phyloP scores from a whole-genome alignment of 2,797 vertebrate genomes.

The Acanthiza pusilla region DNA sequence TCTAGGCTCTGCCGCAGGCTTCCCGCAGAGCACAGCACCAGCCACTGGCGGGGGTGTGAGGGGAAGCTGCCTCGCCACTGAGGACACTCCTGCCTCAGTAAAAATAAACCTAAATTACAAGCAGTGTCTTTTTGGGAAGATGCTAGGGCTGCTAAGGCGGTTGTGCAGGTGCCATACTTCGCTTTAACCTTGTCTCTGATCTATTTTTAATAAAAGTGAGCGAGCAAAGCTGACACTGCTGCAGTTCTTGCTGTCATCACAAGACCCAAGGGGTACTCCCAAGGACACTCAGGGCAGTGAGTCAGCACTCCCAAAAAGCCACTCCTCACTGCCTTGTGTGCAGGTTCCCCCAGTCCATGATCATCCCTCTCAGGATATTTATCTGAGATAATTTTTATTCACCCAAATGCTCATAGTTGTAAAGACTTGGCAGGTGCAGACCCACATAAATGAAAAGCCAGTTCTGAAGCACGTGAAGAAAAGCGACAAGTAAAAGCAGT shows the following conservation, averaged over 20 bases:
- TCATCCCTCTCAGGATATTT: neutral
- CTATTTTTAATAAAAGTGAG: neutral
- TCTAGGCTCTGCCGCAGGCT: neutral
- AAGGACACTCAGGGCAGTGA: neutral
- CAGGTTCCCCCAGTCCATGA: neutral
- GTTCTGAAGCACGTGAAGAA: neutral
- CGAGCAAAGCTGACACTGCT: neutral
- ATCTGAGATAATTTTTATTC: neutral
- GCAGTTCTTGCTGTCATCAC: neutral
- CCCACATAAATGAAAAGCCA: neutral
- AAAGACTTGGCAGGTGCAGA: neutral
- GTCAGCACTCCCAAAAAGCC: neutral
- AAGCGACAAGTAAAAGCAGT: neutral
- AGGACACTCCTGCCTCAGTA: neutral
- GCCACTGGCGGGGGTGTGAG: accelerated
- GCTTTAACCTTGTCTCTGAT: neutral
- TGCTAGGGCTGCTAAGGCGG: neutral
- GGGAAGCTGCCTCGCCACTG: neutral
- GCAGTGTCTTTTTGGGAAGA: neutral
- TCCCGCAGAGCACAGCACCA: neutral
- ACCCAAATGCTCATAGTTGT: accelerated
- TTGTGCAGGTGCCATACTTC: neutral
- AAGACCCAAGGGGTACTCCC: neutral
- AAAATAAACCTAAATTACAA: neutral
- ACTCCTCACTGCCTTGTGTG: neutral